phyloP scores from a whole-genome alignment of 1,140 invertebrate species.

The Drosophila cardini region DNA sequence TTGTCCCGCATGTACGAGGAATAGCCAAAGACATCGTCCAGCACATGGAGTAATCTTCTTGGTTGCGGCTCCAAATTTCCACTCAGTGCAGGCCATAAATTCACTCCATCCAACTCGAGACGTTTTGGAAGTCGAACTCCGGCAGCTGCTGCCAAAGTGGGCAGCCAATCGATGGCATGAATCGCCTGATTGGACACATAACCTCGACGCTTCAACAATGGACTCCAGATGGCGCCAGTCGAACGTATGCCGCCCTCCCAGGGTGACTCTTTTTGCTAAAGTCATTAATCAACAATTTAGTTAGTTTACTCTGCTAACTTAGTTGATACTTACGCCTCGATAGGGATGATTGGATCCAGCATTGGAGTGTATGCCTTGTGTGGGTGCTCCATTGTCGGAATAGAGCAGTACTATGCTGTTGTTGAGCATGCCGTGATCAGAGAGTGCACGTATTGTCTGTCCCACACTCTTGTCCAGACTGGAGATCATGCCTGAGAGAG shows the following conservation, averaged over 20 bases:
- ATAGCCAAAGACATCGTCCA: conserved; percentile 89
- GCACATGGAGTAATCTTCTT: conserved; percentile 89
- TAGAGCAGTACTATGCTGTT: conserved; percentile 91
- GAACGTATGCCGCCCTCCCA: conserved; percentile 94
- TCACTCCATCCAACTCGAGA: conserved; percentile 88
- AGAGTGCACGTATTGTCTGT: conserved; percentile 89
- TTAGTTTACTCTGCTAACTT: not conserved
- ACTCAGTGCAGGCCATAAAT: conserved; percentile 89
- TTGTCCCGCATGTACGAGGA: conserved; percentile 88
- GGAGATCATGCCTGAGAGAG: conserved; percentile 90
- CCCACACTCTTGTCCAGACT: conserved; percentile 94
- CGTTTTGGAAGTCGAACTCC: conserved; percentile 81
- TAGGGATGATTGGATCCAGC: conserved; percentile 94
- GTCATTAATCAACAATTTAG: not conserved
- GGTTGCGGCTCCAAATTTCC: conserved; percentile 85
- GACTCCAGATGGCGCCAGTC: conserved; percentile 92
- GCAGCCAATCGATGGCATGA: conserved; percentile 95
- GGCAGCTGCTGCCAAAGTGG: conserved; percentile 90
- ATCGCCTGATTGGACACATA: conserved; percentile 91
- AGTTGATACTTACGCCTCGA: conserved; percentile 88
- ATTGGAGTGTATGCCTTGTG: conserved; percentile 89
- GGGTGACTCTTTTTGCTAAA: conserved; percentile 89
- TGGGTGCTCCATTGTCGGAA: conserved; percentile 92
- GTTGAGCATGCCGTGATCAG: conserved; percentile 88
- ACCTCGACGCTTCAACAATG: conserved; percentile 86